These are phyloP conservation scores for Odontomyia ornata DNA, from an alignment of 2,888 invertebrate genomes.

Conservation along the genomic window DNA sequence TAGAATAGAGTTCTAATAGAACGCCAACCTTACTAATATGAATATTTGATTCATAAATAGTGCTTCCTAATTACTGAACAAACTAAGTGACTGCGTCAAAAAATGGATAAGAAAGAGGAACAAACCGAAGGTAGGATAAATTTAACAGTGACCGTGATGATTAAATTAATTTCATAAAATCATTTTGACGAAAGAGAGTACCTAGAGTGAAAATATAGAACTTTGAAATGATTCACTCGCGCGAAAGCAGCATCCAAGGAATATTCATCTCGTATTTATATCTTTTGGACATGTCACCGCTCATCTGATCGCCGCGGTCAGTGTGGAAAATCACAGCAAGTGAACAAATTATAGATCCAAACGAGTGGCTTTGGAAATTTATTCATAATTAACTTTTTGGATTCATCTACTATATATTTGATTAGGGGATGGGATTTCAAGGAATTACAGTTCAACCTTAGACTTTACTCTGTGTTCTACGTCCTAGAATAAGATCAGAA, in stretches of 20 bases:
- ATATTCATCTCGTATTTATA: constrained; percentile 41
- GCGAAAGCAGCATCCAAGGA: constrained; percentile 35
- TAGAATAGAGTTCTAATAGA: background rate
- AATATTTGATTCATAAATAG: background rate
- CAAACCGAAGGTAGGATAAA: constrained; percentile 35
- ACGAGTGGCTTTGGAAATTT: no score
- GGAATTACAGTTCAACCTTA: no score
- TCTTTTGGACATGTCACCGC: constrained; percentile 38
- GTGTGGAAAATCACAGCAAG: constrained; percentile 36
- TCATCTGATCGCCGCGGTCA: constrained; percentile 37
- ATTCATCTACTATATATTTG: no score
- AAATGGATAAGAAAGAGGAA: constrained; percentile 39
- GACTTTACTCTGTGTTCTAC: no score
- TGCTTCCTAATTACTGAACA: background rate
- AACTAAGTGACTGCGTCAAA: background rate
- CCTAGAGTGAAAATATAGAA: background rate
- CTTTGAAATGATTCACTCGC: constrained; percentile 30
- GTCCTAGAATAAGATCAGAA: no score
- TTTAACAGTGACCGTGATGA: background rate
- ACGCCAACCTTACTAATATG: constrained; percentile 5
- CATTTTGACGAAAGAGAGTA: background rate
- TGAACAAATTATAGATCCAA: background rate
- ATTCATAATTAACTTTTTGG: no score
- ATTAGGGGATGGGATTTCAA: no score
- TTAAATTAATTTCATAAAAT: background rate